Evolutionary conservation across 2,113 vertebrate species (phyloP).

Genomic region (Salvelinus sp.): DNA sequence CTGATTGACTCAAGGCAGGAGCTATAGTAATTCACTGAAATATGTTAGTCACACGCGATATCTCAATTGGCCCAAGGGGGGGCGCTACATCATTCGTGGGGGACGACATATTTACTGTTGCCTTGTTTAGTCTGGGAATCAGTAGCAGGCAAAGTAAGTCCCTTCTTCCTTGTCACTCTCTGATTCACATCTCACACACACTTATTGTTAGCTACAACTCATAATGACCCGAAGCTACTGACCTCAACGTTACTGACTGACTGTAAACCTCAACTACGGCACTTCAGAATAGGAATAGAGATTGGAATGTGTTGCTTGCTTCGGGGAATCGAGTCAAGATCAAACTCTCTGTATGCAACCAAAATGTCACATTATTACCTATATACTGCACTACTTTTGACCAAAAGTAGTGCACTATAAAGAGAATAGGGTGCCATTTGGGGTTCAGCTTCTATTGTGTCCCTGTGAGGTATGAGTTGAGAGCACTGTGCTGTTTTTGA

Average conservation of each 20-base stretch:
- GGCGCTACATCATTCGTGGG: too few species aligned
- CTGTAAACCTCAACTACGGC: background rate
- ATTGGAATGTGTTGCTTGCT: slow-evolving; percentile 23
- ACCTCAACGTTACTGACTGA: slow-evolving; percentile 43
- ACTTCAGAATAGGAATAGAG: slow-evolving; percentile 46
- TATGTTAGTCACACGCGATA: too few species aligned
- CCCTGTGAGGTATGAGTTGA: too few species aligned
- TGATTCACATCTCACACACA: slow-evolving; percentile 10
- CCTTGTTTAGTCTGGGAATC: slow-evolving; percentile 13
- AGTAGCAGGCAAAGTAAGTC: slow-evolving; percentile 24
- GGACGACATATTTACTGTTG: too few species aligned
- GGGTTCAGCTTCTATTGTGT: too few species aligned
- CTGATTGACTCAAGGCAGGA: too few species aligned
- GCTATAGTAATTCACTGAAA: too few species aligned
- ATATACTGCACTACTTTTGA: background rate
- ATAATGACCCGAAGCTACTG: slow-evolving; percentile 42
- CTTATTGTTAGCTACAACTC: slow-evolving; percentile 40
- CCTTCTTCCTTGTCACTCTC: slow-evolving; percentile 1
- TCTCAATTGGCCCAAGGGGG: too few species aligned
- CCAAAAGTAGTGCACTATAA: too few species aligned
- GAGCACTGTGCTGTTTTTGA: too few species aligned
- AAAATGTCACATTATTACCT: slow-evolving; percentile 13
- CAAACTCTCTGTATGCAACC: background rate
- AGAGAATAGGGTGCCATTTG: too few species aligned
- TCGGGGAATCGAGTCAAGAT: slow-evolving; percentile 31